Conservation (phyloP, 2,797 vertebrate genomes). For the Gila robusta region DNA sequence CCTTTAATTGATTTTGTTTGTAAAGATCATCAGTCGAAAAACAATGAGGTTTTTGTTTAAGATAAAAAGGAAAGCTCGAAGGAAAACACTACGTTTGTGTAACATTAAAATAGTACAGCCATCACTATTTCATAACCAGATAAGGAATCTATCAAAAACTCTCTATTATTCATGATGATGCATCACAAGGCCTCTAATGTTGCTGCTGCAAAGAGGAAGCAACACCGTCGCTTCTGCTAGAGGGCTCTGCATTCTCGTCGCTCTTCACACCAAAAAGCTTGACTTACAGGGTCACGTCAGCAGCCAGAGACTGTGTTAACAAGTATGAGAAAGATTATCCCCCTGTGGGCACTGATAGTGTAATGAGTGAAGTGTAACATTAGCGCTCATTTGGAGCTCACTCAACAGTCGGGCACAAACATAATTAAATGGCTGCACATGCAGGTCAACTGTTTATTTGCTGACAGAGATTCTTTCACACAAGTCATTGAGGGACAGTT, state of each 20-base stretch:
- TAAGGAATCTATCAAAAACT: conserved; percentile 45
- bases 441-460: conserved; percentile 10
- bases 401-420: background rate
- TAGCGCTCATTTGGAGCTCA: conserved; percentile 4
- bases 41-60: background rate
- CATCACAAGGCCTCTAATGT: conserved; percentile 39
- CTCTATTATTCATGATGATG: conserved; percentile 60
- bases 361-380: conserved; percentile 30
- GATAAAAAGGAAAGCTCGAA: background rate
- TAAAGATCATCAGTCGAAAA: too few relatives aligned
- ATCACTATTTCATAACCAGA: conserved; percentile 38
- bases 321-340: conserved; percentile 7
- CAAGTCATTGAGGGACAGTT: background rate
- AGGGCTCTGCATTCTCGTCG: conserved; percentile 23
- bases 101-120: conserved; percentile 21
- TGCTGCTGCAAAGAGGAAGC: conserved; percentile 38
- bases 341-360: conserved; percentile 40
- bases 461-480: background rate
- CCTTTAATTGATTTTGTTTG: background rate
- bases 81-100: conserved; percentile 23
- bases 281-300: conserved; percentile 29
- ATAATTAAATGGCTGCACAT: conserved; percentile 9
- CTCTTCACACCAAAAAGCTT: conserved; percentile 42
- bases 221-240: conserved; percentile 9
- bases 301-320: conserved; percentile 40